Evolutionary conservation across 2,888 invertebrate species (phyloP).

Genomic region (Oligia strigilis): DNA sequence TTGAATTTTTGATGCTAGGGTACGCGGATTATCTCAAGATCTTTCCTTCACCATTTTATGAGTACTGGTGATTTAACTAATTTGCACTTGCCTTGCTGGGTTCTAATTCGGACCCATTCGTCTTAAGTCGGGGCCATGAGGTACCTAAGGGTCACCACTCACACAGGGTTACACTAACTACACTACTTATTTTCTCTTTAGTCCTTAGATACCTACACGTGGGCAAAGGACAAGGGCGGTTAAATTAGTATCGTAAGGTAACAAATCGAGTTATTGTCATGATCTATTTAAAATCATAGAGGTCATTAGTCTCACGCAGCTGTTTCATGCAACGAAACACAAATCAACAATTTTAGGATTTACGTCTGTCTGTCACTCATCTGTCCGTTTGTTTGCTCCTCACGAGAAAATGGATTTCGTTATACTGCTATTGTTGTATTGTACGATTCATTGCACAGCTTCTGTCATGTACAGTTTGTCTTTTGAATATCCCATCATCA

Average conservation of each 20-base stretch:
- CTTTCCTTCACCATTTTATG: not conserved
- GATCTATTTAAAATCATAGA: constrained; percentile 38
- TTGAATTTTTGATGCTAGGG: not conserved
- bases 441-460: constrained; percentile 10
- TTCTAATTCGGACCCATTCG: not conserved
- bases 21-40: not conserved
- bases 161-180: not conserved
- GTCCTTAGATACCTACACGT: not conserved
- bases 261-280: constrained; percentile 14
- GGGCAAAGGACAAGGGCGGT: not conserved
- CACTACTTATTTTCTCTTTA: not conserved
- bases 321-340: constrained; percentile 29
- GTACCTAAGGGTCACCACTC: not conserved
- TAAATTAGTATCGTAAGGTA: not conserved
- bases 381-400: constrained; percentile 38
- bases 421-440: constrained; percentile 24
- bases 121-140: too few species aligned
- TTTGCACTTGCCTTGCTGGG: not conserved
- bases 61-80: not conserved
- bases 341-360: constrained; percentile 30
- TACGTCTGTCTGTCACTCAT: constrained; percentile 30
- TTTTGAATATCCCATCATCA: not conserved
- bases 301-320: constrained; percentile 11
- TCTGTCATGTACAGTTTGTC: constrained; percentile 4
- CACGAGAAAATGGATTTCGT: constrained; percentile 8